These are phyloP conservation scores for Toxotes jaculatrix DNA, from an alignment of 2,113 vertebrate species.

Conservation along the genomic window DNA sequence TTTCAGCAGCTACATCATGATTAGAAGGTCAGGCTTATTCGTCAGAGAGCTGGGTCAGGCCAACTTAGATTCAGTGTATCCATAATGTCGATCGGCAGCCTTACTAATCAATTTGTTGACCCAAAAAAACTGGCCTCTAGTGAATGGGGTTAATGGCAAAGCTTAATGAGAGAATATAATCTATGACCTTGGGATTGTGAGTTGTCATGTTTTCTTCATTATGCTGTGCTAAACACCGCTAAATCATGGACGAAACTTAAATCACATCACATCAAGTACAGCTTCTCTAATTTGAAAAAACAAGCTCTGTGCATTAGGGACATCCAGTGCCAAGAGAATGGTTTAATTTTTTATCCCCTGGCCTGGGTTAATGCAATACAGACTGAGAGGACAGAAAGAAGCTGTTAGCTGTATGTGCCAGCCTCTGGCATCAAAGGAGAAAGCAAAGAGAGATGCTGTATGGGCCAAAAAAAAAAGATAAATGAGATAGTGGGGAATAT, in stretches of 20 bases:
- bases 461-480: conserved; percentile 23
- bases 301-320: conserved; percentile 38
- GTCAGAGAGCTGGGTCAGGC: neutral
- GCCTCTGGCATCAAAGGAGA: conserved; percentile 46
- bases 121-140: neutral
- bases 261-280: conserved; percentile 40
- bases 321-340: conserved; percentile 6
- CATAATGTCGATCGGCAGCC: neutral
- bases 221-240: conserved; percentile 19
- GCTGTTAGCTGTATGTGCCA: conserved; percentile 29
- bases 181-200: neutral
- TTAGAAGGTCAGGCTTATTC: neutral
- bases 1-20: neutral
- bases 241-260: conserved; percentile 21
- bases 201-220: conserved; percentile 16
- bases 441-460: conserved; percentile 19
- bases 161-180: conserved; percentile 20
- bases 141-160: neutral
- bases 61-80: conserved; percentile 3
- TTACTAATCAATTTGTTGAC: conserved; percentile 11
- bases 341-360: conserved; percentile 44
- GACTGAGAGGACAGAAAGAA: conserved; percentile 44
- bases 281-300: conserved; percentile 12
- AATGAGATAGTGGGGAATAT: conserved; percentile 18
- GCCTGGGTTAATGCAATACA: conserved; percentile 38